These are phyloP conservation scores for Salminus brasiliensis DNA, from an alignment of 2,113 vertebrate species.

Conservation along the genomic window DNA sequence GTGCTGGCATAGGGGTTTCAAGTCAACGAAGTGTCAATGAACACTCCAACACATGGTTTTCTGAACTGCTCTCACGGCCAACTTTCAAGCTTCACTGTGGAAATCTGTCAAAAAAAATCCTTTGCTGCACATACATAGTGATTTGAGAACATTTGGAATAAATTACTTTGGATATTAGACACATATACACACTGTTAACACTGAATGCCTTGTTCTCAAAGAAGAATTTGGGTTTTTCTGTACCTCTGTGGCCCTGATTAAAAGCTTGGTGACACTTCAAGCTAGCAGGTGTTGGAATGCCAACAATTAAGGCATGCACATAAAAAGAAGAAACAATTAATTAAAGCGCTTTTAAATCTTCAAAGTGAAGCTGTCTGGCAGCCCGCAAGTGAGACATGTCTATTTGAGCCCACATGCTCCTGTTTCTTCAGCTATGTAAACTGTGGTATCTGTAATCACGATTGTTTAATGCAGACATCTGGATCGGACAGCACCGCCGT, in stretches of 20 bases:
- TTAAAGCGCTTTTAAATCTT: slow-evolving; percentile 77
- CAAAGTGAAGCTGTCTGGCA: slow-evolving; percentile 71
- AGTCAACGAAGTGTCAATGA: slow-evolving; percentile 72
- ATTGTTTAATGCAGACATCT: slow-evolving; percentile 82
- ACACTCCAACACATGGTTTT: slow-evolving; percentile 72
- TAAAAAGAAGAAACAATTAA: slow-evolving; percentile 70
- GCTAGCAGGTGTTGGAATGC: slow-evolving; percentile 71
- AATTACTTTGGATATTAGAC: slow-evolving; percentile 52
- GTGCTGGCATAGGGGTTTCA: slow-evolving; percentile 68
- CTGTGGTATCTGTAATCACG: slow-evolving; percentile 82
- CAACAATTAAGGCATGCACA: slow-evolving; percentile 70
- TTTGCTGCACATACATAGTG: slow-evolving; percentile 65
- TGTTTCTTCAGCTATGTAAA: slow-evolving; percentile 81
- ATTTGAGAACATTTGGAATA: slow-evolving; percentile 40
- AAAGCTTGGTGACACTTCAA: slow-evolving; percentile 29
- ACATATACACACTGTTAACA: slow-evolving; percentile 65
- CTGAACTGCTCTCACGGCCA: slow-evolving; percentile 68
- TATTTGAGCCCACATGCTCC: slow-evolving; percentile 76
- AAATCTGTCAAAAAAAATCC: slow-evolving; percentile 62
- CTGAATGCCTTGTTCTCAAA: slow-evolving; percentile 4
- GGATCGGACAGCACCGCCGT: slow-evolving; percentile 73
- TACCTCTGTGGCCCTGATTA: slow-evolving; percentile 34
- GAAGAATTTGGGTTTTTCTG: neutral
- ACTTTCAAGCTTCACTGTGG: slow-evolving; percentile 67
- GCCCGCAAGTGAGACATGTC: slow-evolving; percentile 72